A percentile compares a stretch with the other conserved stretches of the same genome.
phyloP scores from a whole-genome alignment of 2,113 vertebrate genomes.

The Casuarius casuarius region DNA sequence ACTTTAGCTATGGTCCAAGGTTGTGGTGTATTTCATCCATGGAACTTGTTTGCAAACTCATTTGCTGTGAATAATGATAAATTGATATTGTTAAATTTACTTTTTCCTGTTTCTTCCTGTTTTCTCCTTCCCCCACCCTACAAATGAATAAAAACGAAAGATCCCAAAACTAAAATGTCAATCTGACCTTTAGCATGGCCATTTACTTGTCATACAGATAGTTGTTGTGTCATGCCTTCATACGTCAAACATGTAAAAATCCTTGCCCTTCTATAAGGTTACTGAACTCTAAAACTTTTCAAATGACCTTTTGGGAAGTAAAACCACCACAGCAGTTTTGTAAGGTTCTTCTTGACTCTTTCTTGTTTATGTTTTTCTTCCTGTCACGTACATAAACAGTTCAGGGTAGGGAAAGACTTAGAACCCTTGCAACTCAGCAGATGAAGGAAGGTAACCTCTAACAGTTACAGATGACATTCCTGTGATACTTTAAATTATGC shows the following conservation, averaged over 20 bases:
- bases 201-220: background rate
- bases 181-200: background rate
- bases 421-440: background rate
- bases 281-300: background rate
- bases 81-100: background rate
- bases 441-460: background rate
- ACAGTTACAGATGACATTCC: background rate
- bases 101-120: background rate
- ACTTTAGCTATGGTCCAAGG: background rate
- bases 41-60: background rate
- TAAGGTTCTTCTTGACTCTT: background rate
- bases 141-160: background rate
- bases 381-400: background rate
- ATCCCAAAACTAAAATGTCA: background rate
- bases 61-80: background rate
- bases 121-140: background rate
- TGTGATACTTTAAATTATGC: background rate
- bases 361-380: background rate
- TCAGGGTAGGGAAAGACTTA: background rate
- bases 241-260: background rate
- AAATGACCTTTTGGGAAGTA: background rate
- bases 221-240: background rate
- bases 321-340: background rate
- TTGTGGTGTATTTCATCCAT: background rate
- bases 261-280: background rate